These are phyloP conservation scores for Rhabdomys dilectus DNA, from an alignment of 2,113 vertebrate genomes.

Conservation along the genomic window DNA sequence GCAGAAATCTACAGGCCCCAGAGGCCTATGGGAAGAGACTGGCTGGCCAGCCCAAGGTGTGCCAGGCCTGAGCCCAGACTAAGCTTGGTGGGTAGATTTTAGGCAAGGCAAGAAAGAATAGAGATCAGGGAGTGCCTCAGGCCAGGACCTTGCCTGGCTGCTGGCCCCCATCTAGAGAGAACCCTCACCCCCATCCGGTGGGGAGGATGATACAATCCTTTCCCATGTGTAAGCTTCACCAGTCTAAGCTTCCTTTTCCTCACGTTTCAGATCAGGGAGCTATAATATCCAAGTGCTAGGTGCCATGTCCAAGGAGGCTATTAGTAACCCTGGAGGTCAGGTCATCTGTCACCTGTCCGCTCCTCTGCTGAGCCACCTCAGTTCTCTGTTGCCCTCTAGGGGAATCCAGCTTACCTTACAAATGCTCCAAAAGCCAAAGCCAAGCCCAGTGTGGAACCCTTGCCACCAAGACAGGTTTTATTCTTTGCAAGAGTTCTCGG, in stretches of 20 bases:
- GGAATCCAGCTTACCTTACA: constrained; percentile 55
- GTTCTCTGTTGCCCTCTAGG: constrained; percentile 72
- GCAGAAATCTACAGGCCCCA: background rate
- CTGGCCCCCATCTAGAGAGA: background rate
- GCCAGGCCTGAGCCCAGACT: background rate
- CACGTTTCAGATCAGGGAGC: background rate
- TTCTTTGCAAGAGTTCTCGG: background rate
- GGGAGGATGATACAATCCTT: too few species aligned
- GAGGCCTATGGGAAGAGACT: background rate
- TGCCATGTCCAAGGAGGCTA: fast-evolving
- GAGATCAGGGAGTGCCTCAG: fast-evolving
- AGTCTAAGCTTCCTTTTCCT: background rate
- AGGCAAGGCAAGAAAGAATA: background rate
- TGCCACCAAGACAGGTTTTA: fast-evolving
- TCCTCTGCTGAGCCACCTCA: background rate
- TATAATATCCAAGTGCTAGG: background rate
- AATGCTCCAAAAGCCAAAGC: background rate
- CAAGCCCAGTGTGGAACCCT: fast-evolving
- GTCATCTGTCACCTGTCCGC: background rate
- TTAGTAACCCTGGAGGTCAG: background rate
- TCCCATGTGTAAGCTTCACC: background rate
- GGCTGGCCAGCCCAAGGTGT: background rate
- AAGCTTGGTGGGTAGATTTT: background rate
- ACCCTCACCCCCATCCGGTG: background rate
- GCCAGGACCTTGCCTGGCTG: background rate